Percentiles rank a stretch among this genome's conserved stretches.
phyloP scores from a whole-genome alignment of 1,140 invertebrate genomes.

The Leptonema lineaticorne region DNA sequence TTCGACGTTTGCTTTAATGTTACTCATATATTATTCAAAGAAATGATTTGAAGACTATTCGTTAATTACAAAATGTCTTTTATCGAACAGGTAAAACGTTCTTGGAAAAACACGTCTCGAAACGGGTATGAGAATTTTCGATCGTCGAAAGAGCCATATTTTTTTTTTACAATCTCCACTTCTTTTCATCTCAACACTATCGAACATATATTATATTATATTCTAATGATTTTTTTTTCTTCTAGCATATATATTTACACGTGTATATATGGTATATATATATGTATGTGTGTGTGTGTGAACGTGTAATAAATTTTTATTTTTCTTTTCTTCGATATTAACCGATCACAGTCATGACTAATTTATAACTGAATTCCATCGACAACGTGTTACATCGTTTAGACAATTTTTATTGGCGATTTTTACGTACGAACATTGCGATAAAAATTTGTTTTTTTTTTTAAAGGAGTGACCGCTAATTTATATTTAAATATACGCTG shows the following conservation, averaged over 20 bases:
- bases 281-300: not conserved
- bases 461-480: not conserved
- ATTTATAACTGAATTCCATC: slow-evolving; percentile 2
- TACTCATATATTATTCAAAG: slow-evolving; percentile 2
- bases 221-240: not conserved
- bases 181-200: too few relatives aligned
- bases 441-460: not conserved
- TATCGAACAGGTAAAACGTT: slow-evolving; percentile 13
- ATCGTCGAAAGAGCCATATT: too few relatives aligned
- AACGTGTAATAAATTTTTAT: not conserved
- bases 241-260: not conserved
- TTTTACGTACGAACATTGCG: not conserved
- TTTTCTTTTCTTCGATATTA: not conserved
- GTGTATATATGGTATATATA: not conserved
- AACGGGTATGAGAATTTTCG: slow-evolving; percentile 5
- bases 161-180: too few relatives aligned
- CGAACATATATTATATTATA: too few relatives aligned
- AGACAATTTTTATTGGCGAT: slow-evolving; percentile 9
- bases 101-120: slow-evolving; percentile 7
- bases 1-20: not conserved
- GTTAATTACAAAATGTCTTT: slow-evolving; percentile 2
- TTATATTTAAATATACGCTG: not conserved
- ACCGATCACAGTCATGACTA: slow-evolving; percentile 11
- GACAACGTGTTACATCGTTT: not conserved
- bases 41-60: not conserved